Evolutionary conservation across 2,888 invertebrate species (phyloP).

Genomic region (Hartigia nigra): DNA sequence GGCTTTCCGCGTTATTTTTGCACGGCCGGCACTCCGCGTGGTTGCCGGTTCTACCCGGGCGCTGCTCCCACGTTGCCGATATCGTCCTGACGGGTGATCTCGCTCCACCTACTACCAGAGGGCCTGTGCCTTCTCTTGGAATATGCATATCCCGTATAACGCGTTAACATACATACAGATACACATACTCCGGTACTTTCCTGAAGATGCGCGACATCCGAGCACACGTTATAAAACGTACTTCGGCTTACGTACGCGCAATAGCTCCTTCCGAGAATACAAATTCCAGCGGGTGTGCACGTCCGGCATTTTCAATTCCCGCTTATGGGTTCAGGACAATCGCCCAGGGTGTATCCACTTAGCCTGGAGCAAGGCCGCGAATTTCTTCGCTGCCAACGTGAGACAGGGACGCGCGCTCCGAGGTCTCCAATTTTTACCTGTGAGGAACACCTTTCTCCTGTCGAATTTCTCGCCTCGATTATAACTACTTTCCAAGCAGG

Average conservation of each 20-base stretch:
- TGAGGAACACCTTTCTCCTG: constrained; percentile 43
- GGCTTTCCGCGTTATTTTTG: constrained; percentile 54
- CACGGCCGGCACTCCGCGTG: constrained; percentile 39
- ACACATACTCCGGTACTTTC: background rate
- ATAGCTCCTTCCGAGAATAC: background rate
- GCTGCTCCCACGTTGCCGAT: constrained; percentile 40
- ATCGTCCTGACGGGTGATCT: constrained; percentile 43
- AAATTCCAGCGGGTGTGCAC: background rate
- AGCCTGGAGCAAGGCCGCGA: constrained; percentile 60
- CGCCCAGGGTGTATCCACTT: constrained; percentile 36
- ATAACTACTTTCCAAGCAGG: constrained; percentile 26
- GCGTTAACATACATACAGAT: background rate
- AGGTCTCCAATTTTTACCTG: constrained; percentile 9
- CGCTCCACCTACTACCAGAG: constrained; percentile 26
- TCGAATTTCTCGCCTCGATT: constrained; percentile 45
- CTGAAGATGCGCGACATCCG: background rate
- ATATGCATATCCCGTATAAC: background rate
- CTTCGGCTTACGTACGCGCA: background rate
- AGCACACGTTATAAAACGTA: background rate
- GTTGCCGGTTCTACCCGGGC: constrained; percentile 47
- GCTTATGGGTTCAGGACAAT: background rate
- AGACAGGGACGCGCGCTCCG: constrained; percentile 35
- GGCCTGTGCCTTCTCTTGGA: constrained; percentile 11
- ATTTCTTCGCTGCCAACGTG: constrained; percentile 55
- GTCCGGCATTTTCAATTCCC: background rate